A percentile compares a stretch with the other conserved stretches of the same genome.
These are phyloP conservation scores for Metopolophium dirhodum DNA, from an alignment of 1,140 invertebrate genomes.

Conservation along the genomic window DNA sequence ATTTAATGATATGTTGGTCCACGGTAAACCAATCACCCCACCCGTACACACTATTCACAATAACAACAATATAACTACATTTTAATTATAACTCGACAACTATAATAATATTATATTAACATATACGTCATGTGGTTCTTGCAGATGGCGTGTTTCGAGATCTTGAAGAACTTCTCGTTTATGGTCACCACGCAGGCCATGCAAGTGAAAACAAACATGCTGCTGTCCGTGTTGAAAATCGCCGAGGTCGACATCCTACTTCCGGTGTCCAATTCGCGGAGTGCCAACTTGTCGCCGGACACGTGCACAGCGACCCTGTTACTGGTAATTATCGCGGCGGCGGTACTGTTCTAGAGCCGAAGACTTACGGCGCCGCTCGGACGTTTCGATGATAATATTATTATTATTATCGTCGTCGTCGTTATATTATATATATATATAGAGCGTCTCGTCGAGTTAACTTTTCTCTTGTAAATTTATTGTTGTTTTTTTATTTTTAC, in stretches of 20 bases:
- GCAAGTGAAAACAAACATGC: constrained; percentile 82
- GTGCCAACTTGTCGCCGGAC: neutral
- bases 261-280: constrained; percentile 60
- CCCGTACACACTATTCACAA: neutral
- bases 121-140: constrained; percentile 61
- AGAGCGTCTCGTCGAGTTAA: neutral
- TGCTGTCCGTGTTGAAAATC: constrained; percentile 88
- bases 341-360: neutral
- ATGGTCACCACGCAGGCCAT: constrained; percentile 84
- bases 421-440: neutral
- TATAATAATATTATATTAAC: neutral
- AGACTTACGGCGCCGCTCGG: neutral
- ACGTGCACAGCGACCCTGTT: neutral
- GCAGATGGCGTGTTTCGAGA: constrained; percentile 83
- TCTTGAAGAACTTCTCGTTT: constrained; percentile 78
- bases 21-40: neutral
- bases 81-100: neutral
- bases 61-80: neutral
- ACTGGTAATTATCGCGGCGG: constrained; percentile 7
- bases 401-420: neutral
- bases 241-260: constrained; percentile 83
- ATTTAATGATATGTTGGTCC: neutral
- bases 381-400: neutral
- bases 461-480: neutral
- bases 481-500: neutral